Evolutionary conservation across 2,797 vertebrate species (phyloP).

Genomic region (Rhynchotus rufescens): DNA sequence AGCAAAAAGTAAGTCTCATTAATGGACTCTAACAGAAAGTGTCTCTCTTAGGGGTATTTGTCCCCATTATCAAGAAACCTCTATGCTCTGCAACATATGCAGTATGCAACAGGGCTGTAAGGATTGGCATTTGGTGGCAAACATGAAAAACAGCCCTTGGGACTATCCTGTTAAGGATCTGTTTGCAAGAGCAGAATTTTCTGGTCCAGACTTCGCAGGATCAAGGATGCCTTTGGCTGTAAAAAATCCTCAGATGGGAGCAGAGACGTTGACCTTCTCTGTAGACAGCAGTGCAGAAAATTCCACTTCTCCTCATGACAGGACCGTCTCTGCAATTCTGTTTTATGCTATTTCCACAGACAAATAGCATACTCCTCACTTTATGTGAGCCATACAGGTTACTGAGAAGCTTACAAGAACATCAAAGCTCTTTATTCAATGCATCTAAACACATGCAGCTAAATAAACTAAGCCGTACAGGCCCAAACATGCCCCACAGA

Average conservation of each 20-base stretch:
- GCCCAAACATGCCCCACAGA: neutral
- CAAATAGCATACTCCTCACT: neutral
- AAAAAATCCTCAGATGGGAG: neutral
- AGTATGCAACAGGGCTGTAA: neutral
- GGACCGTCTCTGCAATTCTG: neutral
- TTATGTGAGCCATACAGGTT: neutral
- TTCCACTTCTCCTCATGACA: neutral
- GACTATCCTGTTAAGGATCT: neutral
- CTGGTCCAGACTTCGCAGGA: neutral
- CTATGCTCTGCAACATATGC: neutral
- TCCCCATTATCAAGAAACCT: neutral
- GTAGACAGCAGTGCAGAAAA: neutral
- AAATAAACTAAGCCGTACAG: neutral
- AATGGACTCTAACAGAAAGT: slow-evolving; percentile 23
- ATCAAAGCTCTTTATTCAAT: neutral
- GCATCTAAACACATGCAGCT: neutral
- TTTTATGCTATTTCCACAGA: neutral
- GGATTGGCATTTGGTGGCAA: neutral
- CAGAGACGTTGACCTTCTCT: neutral
- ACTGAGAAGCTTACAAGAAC: neutral
- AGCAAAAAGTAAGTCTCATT: slow-evolving; percentile 6
- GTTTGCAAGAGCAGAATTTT: neutral
- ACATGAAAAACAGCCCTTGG: neutral
- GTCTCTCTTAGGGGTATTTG: neutral
- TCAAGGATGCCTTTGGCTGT: neutral